Base-by-base conservation (phyloP, 1,140 invertebrate species). In the Leptinotarsa defecta region DNA sequence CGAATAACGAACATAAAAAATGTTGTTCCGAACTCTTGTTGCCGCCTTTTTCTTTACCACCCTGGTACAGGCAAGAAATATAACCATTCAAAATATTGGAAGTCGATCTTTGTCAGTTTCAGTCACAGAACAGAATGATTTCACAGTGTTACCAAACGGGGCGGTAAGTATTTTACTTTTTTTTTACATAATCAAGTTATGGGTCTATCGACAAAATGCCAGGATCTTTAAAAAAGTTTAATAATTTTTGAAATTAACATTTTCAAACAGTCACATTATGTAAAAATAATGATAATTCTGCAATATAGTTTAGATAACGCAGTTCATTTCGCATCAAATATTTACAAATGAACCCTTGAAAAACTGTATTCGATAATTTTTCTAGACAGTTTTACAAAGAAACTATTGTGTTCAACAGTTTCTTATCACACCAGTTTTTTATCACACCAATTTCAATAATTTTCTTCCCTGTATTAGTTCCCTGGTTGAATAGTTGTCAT, bases 81-180 rank as follows among this genome's bases (percentile, higher is more conserved):
- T 68, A 27, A 17, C n/a, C 20, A 24, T 68, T 22, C 20, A 68
- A 17, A 68, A 68, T 68, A 27, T 43, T 22, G 65, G 65, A 24
- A 13, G 8, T 13, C 17, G n/a, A 27, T 68, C 65, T 13, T 24
- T 68, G 17, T 22, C 27, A 17, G 65, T 68, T 11, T 68, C 65
- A 15, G 22, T 68, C 27, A 3, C 65, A 13, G 65, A 2, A 13
- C 65, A 68, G 27, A 6, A 27, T 15, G 65, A 68, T 27, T 4
- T 68, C 65, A 68, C 65, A 68, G 65, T 68, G 11, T 68, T 68
- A 27, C 3, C 65, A 24, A 24, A 24, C 20, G 13, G 6, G 15
- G 43, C 27, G 20, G 65, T 68, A n/a, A 68, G 52, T 57, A 57
- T 57, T n/a, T n/a, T 19, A 57, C 15, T 57, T 19, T n/a, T 19